phyloP scores from a whole-genome alignment of 1,140 invertebrate genomes.

The Nixonia krombeini region DNA sequence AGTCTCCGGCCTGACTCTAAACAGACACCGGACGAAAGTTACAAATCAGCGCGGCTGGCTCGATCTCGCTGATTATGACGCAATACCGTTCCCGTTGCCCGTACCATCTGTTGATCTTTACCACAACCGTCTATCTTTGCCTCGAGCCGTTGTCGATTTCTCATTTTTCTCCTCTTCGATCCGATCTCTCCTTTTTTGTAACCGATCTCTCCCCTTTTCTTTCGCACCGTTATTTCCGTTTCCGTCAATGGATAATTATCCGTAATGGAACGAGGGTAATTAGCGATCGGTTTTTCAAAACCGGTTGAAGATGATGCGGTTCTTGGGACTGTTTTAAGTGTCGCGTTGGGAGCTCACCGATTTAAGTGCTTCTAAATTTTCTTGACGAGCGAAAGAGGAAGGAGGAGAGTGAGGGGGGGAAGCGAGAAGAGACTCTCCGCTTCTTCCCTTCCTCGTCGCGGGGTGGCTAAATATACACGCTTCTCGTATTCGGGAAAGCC shows the following conservation, averaged over 20 bases:
- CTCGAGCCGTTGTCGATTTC: background rate
- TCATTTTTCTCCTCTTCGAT: background rate
- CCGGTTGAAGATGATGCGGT: background rate
- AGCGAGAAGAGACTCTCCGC: too few species aligned
- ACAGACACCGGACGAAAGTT: too few species aligned
- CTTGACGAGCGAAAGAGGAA: background rate
- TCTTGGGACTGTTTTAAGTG: background rate
- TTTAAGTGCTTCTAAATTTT: background rate
- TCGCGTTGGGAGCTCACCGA: background rate
- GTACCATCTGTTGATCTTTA: background rate
- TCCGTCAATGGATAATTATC: background rate
- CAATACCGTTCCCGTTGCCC: background rate
- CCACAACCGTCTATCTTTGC: background rate
- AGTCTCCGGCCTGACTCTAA: too few species aligned
- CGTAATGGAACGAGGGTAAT: background rate
- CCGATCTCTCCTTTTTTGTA: too few species aligned
- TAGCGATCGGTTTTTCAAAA: background rate
- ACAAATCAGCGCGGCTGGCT: too few species aligned
- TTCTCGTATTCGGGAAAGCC: background rate
- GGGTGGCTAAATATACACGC: background rate
- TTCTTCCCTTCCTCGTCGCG: background rate
- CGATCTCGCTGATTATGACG: too few species aligned
- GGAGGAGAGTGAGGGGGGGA: too few species aligned
- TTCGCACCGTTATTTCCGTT: too few species aligned
- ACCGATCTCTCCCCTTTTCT: too few species aligned